phyloP scores from a whole-genome alignment of 2,113 vertebrate genomes.

The Marmota flaviventris region DNA sequence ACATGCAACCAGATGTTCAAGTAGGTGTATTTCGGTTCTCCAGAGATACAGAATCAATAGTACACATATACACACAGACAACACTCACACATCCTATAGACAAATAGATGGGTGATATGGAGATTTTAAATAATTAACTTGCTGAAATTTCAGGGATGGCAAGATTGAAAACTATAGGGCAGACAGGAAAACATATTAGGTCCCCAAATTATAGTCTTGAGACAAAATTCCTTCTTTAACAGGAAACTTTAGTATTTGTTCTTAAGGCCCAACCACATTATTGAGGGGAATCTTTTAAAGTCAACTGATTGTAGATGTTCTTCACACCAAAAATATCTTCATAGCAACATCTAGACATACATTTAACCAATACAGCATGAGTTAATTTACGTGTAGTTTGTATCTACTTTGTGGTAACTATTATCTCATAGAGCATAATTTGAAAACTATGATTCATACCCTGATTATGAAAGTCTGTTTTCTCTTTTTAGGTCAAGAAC shows the following conservation, averaged over 20 bases:
- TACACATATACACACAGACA: not conserved
- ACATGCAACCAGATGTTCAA: not conserved
- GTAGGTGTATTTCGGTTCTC: not conserved
- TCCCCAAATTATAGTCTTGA: not conserved
- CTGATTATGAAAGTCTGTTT: not conserved
- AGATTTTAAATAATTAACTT: slow-evolving; percentile 16
- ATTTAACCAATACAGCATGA: not conserved
- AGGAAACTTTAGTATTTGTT: not conserved
- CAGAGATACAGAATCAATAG: not conserved
- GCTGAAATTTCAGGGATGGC: not conserved
- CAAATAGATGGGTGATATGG: not conserved
- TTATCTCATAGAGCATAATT: not conserved
- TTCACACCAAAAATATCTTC: not conserved
- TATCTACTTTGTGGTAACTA: not conserved
- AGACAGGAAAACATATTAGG: not conserved
- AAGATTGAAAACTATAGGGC: not conserved
- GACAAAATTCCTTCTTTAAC: not conserved
- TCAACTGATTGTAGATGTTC: not conserved
- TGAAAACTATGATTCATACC: not conserved
- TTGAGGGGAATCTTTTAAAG: not conserved
- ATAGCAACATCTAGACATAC: not conserved
- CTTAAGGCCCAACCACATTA: not conserved
- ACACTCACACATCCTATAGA: not conserved
- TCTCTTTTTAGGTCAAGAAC: not conserved
- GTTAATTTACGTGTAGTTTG: not conserved